Conservation (phyloP, 2,888 invertebrate genomes). For the Lamellibrachia columna region DNA sequence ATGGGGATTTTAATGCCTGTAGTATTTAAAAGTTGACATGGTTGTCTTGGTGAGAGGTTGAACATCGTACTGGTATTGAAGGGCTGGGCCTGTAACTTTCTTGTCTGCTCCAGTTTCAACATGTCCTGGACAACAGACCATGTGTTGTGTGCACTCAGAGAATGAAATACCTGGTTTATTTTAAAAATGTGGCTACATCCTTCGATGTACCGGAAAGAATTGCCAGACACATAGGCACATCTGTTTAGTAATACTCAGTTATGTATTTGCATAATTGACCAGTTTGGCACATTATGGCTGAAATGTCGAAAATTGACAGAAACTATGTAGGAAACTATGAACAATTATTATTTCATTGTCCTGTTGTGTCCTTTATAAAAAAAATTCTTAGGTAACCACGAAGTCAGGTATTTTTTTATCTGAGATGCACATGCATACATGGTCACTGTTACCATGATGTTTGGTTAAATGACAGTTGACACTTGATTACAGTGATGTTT, state of each 20-base stretch:
- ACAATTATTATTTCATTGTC: background rate
- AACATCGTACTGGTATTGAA: background rate
- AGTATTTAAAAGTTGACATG: background rate
- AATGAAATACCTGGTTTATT: constrained; percentile 11
- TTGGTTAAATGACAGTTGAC: background rate
- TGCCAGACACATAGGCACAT: background rate
- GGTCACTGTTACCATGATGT: background rate
- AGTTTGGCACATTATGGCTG: background rate
- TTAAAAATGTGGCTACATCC: background rate
- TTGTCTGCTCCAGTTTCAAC: background rate
- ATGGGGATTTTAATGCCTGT: background rate
- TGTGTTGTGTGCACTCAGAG: background rate
- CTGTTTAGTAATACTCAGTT: constrained; percentile 6
- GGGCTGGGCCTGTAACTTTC: background rate
- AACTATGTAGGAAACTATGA: background rate
- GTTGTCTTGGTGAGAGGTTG: background rate
- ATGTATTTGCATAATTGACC: background rate
- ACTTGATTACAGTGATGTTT: background rate
- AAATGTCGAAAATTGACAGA: background rate
- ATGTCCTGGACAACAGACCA: background rate
- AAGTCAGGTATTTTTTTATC: background rate
- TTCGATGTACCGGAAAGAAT: constrained; percentile 1
- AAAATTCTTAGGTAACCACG: background rate
- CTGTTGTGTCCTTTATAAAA: background rate
- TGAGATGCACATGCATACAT: background rate